Conservation (phyloP, 92 coral and sea anemone species). For the Plumapathes pennacea region DNA sequence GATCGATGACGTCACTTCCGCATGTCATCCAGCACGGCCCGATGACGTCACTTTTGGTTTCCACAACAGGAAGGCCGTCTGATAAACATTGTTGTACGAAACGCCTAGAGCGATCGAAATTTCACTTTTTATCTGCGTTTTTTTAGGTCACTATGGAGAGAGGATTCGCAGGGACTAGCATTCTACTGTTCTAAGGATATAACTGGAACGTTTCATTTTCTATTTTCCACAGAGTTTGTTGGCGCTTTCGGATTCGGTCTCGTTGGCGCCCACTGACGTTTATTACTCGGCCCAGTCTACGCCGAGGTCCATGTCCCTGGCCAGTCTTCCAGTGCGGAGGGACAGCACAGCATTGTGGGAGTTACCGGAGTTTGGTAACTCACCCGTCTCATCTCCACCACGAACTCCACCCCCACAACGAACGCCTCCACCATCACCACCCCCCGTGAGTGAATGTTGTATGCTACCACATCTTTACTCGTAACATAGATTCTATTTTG, state of each 20-base stretch:
- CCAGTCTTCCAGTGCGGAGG: slow-evolving; percentile 55
- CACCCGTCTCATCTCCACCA: slow-evolving; percentile 96
- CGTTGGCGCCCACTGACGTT: slow-evolving; percentile 97
- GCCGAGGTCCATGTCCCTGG: slow-evolving; percentile 74
- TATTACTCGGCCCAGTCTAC: slow-evolving; percentile 83
- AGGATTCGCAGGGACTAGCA: too few species aligned
- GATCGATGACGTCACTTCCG: too few species aligned
- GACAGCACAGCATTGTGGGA: slow-evolving; percentile 56
- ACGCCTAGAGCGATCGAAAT: too few species aligned
- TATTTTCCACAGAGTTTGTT: slow-evolving; percentile 56
- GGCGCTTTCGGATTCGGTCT: slow-evolving; percentile 74
- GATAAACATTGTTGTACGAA: too few species aligned
- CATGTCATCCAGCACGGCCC: too few species aligned
- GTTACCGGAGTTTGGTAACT: slow-evolving; percentile 87
- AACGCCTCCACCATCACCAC: slow-evolving; percentile 89
- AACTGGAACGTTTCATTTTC: not conserved
- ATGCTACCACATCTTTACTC: too few species aligned
- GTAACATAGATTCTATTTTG: too few species aligned
- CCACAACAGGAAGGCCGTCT: too few species aligned
- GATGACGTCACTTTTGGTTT: too few species aligned
- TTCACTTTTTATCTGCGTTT: too few species aligned
- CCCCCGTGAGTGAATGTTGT: slow-evolving; percentile 63
- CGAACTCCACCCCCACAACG: slow-evolving; percentile 97
- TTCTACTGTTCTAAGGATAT: too few species aligned
- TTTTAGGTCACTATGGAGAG: too few species aligned